Conservation (phyloP, 2,113 vertebrate genomes). For the Takifugu flavidus region DNA sequence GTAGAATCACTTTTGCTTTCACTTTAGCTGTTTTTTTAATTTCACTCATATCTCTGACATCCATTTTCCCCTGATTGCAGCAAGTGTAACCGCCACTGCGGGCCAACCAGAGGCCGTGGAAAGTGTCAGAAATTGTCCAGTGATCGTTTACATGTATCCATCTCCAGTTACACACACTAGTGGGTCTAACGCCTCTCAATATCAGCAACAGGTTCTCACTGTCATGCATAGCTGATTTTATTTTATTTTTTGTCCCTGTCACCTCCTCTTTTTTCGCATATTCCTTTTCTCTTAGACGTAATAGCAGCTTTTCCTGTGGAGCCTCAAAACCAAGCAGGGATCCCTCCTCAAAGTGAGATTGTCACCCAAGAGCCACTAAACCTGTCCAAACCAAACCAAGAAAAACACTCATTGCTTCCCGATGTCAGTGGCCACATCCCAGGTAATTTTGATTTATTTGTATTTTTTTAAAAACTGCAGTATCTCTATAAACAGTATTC, state of each 20-base stretch:
- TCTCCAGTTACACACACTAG: slow-evolving; percentile 15
- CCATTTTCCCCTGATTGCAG: slow-evolving; percentile 17
- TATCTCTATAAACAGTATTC: too few relatives aligned
- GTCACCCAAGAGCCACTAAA: slow-evolving; percentile 69
- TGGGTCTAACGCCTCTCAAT: slow-evolving; percentile 10
- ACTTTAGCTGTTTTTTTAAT: slow-evolving; percentile 24
- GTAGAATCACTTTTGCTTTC: slow-evolving; percentile 58
- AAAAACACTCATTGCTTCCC: slow-evolving; percentile 18
- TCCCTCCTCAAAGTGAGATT: slow-evolving; percentile 1
- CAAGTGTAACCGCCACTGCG: not conserved
- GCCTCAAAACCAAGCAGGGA: slow-evolving; percentile 7
- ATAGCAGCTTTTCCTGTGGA: not conserved
- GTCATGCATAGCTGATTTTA: not conserved
- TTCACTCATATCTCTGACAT: slow-evolving; percentile 44
- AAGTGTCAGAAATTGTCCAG: slow-evolving; percentile 9
- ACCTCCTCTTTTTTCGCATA: not conserved
- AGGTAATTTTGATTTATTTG: slow-evolving; percentile 50
- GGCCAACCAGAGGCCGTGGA: slow-evolving; percentile 2
- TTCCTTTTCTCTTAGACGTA: slow-evolving; percentile 4
- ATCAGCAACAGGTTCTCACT: not conserved
- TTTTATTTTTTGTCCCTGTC: not conserved
- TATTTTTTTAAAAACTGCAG: not conserved
- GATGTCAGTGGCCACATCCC: slow-evolving; percentile 72
- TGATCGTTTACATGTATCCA: not conserved
- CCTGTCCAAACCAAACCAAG: slow-evolving; percentile 60